A percentile compares a stretch with the other conserved stretches of the same genome.
Evolutionary conservation across 1,140 invertebrate genomes (phyloP).

Genomic region (Trichogramma pretiosum): DNA sequence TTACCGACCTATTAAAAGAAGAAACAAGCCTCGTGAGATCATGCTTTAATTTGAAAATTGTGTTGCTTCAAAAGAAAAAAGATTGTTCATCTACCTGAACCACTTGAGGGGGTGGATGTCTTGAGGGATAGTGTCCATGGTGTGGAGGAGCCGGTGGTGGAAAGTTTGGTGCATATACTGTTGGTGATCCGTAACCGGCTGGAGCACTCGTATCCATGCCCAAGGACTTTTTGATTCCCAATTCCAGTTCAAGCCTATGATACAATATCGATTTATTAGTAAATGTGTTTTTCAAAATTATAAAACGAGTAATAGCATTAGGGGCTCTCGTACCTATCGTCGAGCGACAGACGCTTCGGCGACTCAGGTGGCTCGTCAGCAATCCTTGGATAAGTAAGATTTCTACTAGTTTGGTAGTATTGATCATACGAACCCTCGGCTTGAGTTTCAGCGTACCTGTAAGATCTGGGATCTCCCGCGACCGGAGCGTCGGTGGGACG

Average conservation of each 20-base stretch:
- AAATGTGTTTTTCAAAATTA: too few species aligned
- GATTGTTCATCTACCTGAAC: slow-evolving; percentile 39
- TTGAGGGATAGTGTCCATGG: slow-evolving; percentile 23
- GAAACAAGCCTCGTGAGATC: too few species aligned
- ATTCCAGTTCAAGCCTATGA: slow-evolving; percentile 37
- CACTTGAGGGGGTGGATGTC: slow-evolving; percentile 35
- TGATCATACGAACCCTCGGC: slow-evolving; percentile 28
- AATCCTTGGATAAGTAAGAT: slow-evolving; percentile 41
- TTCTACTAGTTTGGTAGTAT: slow-evolving; percentile 39
- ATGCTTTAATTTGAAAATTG: too few species aligned
- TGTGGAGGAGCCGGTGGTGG: slow-evolving; percentile 21
- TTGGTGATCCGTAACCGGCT: slow-evolving; percentile 16
- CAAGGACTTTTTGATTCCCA: slow-evolving; percentile 39
- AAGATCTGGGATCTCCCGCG: too few species aligned
- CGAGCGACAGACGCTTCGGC: slow-evolving; percentile 42
- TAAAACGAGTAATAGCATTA: too few species aligned
- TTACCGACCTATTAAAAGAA: slow-evolving; percentile 52
- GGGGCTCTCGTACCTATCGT: slow-evolving; percentile 37
- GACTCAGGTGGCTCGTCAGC: slow-evolving; percentile 36
- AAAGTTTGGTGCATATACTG: slow-evolving; percentile 24
- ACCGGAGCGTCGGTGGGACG: not conserved
- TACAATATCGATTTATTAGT: slow-evolving; percentile 7
- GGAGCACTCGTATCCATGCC: slow-evolving; percentile 11
- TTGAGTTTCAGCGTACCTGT: slow-evolving; percentile 30
- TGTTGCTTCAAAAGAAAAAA: too few species aligned